Conservation (phyloP, 2,888 invertebrate genomes). For the Eledone cirrhosa region DNA sequence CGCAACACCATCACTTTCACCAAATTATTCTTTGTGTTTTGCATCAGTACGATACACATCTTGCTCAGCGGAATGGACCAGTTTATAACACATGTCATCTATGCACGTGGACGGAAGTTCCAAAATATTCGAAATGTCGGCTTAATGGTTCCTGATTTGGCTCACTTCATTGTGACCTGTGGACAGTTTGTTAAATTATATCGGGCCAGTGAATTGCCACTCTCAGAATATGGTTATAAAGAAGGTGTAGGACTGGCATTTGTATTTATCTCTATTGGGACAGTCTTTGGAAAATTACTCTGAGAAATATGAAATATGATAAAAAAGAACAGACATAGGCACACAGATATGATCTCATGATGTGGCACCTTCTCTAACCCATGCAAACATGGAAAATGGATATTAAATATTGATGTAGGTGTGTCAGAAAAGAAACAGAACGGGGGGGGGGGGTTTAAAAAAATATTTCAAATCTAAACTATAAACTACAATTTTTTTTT, state of each 20-base stretch:
- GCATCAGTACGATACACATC: slow-evolving; percentile 62
- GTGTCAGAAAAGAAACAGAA: no score
- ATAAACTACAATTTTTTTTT: no score
- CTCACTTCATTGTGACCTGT: slow-evolving; percentile 71
- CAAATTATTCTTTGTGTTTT: slow-evolving; percentile 60
- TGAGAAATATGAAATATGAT: slow-evolving; percentile 28
- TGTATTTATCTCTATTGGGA: slow-evolving; percentile 54
- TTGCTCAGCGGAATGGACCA: slow-evolving; percentile 61
- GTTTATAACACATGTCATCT: slow-evolving; percentile 60
- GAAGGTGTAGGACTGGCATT: slow-evolving; percentile 63
- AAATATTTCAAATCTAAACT: no score
- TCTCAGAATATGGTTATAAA: slow-evolving; percentile 62
- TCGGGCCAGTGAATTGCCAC: slow-evolving; percentile 50
- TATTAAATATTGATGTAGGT: no score
- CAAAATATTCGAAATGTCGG: slow-evolving; percentile 61
- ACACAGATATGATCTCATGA: no score
- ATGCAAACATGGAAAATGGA: no score
- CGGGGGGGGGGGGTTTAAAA: no score
- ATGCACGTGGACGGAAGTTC: slow-evolving; percentile 52
- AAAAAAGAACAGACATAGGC: no score
- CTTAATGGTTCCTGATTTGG: slow-evolving; percentile 61
- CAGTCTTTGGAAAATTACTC: slow-evolving; percentile 50
- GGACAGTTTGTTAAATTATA: slow-evolving; percentile 61
- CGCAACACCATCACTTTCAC: slow-evolving; percentile 53
- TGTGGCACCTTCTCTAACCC: no score